A percentile compares a stretch with the other conserved stretches of the same genome.
These are phyloP conservation scores for Pomacea maculata DNA, from an alignment of 1,140 invertebrate genomes.

Conservation along the genomic window DNA sequence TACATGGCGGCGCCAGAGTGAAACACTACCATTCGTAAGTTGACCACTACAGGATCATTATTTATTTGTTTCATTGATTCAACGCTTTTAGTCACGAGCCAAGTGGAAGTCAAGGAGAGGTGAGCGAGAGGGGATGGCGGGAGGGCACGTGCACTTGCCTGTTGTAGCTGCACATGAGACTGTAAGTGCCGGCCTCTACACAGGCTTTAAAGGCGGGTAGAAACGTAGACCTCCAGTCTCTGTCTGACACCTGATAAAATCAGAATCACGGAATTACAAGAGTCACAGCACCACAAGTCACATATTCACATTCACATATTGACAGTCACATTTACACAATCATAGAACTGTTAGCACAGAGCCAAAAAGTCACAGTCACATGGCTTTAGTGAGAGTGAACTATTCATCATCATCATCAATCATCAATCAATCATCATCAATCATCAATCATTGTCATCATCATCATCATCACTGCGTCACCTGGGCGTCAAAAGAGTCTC, in stretches of 20 bases:
- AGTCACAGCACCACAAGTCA: neutral
- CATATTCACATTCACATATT: neutral
- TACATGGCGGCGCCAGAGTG: no score
- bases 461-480: conserved; percentile 22
- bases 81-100: neutral
- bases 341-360: no score
- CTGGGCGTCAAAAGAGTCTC: conserved; percentile 50
- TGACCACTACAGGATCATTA: no score
- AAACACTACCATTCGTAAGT: no score
- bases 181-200: conserved; percentile 59
- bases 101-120: neutral
- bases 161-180: conserved; percentile 55
- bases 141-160: conserved; percentile 28
- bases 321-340: neutral
- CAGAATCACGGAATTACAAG: neutral
- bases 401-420: no score
- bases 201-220: conserved; percentile 62
- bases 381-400: no score
- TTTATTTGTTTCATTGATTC: no score
- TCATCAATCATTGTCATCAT: no score
- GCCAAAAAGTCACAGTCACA: no score
- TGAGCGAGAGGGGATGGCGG: neutral
- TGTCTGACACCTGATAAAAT: conserved; percentile 44
- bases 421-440: no score
- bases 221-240: conserved; percentile 60